Evolutionary conservation across 2,888 invertebrate genomes (phyloP), one percentile per base, ranked within the genome.

Genomic region (Itoplectis maculator): DNA sequence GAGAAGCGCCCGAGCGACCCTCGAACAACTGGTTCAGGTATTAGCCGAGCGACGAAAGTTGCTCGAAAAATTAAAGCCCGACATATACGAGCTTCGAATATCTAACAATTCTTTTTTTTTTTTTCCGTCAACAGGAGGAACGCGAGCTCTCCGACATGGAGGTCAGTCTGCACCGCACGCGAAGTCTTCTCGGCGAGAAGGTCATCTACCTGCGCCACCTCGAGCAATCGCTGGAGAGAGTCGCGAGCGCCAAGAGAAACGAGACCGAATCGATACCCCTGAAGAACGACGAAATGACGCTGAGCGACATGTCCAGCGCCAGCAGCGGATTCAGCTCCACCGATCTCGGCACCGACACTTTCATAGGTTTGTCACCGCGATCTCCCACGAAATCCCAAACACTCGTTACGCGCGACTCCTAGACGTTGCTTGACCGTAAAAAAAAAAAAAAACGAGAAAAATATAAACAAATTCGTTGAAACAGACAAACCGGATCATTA

Each of bases 91-190:
- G 5, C 5, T 5, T 29, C 5, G 29, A 29, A 29, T 0, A n/a
- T 45, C 47, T 40, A 2, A 68, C 23, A 65, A 42, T 45, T 54
- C 8, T 40, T 51, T 11, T 65, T 15, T 59, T 0, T 4, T n/a
- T 59, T 35, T 13, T 13, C n/a, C n/a, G 29, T 59, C n/a, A n/a
- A 42, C 92, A 97, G 95, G 97, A 97, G 92, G 97, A 97, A 91
- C 96, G 96, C 82, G 97, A 97, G 84, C 93, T 96, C 1, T 97
- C 97, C 0, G 97, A 97, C 89, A 95, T 97, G 94, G 97, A 97
- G 92, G 96, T 97, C 81, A 96, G 96, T 78, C 92, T 97, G 59
- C 97, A 97, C 93, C 95, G 97, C 0, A 97, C 97, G 1, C 94
- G 96, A 0, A 96, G 97, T 4, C 93, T 97, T 45, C 93, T 97